Evolutionary conservation across 2,113 vertebrate species (phyloP).

Genomic region (Xenopus tropicalis): UCB_Xtro_10.0 CM004444.2:24478501-24479000

Average conservation of each 20-base stretch:
- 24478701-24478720: not conserved
- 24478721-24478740: not conserved
- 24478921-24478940: not conserved
- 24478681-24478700: not conserved
- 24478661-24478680: constrained; percentile 2
- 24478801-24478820: not conserved
- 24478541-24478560: too few relatives aligned
- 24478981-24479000: too few relatives aligned
- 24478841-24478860: not conserved
- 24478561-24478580: too few relatives aligned
- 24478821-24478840: not conserved
- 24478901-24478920: not conserved
- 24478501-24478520: too few relatives aligned
- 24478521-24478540: too few relatives aligned
- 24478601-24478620: not conserved
- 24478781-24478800: constrained; percentile 5
- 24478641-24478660: not conserved
- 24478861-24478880: not conserved
- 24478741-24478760: not conserved
- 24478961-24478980: not conserved
- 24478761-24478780: not conserved
- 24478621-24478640: constrained; percentile 2
- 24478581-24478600: too few relatives aligned
- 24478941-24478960: not conserved
- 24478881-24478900: not conserved